Percentiles rank a stretch among this genome's conserved stretches.
These are phyloP conservation scores for Neosilurus mollespiculum DNA, from an alignment of 2,797 vertebrate species.

Conservation along the genomic window DNA sequence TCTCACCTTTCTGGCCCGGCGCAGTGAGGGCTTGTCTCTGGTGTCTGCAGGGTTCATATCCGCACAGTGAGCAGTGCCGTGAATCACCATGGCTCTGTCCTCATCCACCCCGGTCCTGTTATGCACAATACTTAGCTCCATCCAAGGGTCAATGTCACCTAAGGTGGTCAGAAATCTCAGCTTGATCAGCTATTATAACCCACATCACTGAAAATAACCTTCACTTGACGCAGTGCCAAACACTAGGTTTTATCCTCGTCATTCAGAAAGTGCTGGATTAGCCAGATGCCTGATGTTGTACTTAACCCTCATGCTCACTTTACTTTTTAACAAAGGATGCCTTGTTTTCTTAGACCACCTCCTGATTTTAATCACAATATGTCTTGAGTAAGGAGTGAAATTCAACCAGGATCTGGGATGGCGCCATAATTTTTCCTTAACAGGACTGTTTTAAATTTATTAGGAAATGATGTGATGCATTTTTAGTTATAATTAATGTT, in stretches of 20 bases:
- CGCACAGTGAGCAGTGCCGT: constrained; percentile 78
- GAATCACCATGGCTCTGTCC: constrained; percentile 72
- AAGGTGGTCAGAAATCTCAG: neutral
- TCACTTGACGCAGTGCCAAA: neutral
- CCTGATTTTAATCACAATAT: neutral
- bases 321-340: neutral
- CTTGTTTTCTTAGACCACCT: neutral
- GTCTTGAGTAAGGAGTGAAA: neutral
- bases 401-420: neutral
- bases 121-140: constrained; percentile 74
- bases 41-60: constrained; percentile 71
- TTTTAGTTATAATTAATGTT: neutral
- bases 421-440: neutral
- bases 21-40: constrained; percentile 72
- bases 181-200: neutral
- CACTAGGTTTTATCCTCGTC: neutral
- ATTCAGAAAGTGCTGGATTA: neutral
- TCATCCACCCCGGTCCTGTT: constrained; percentile 55
- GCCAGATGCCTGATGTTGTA: neutral
- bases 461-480: neutral
- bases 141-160: constrained; percentile 86
- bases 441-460: neutral
- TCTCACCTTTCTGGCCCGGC: constrained; percentile 74
- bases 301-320: neutral
- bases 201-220: neutral